phyloP scores from a whole-genome alignment of 2,113 vertebrate genomes.

The Scytalopus superciliaris region DNA sequence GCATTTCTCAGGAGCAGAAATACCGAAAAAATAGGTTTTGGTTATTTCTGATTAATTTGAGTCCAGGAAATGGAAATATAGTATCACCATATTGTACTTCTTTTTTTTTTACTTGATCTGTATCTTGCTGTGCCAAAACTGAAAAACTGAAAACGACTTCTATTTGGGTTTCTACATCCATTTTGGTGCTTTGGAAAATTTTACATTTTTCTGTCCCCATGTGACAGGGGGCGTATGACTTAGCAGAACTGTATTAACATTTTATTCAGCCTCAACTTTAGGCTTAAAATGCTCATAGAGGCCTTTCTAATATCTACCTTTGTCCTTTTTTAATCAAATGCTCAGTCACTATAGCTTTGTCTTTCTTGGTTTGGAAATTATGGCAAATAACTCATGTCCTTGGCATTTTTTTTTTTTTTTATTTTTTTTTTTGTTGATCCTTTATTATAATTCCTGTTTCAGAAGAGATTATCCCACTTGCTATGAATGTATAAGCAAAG shows the following conservation, averaged over 20 bases:
- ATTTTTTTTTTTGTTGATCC: neutral
- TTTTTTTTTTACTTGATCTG: neutral
- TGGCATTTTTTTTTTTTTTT: too few species aligned
- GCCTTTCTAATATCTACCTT: neutral
- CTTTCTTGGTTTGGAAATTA: neutral
- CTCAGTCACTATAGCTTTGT: neutral
- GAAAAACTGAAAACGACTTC: neutral
- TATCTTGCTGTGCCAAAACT: neutral
- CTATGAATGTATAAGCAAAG: neutral
- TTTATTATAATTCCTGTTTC: conserved; percentile 9
- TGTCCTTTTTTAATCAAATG: neutral
- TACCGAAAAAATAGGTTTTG: neutral
- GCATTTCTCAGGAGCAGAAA: neutral
- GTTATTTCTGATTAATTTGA: neutral
- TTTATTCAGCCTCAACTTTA: neutral
- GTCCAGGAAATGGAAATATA: neutral
- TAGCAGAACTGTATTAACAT: neutral
- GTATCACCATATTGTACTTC: neutral
- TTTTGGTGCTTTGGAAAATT: neutral
- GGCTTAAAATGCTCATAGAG: neutral
- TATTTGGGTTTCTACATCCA: neutral
- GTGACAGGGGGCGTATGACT: neutral
- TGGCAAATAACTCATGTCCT: neutral
- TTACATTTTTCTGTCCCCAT: neutral
- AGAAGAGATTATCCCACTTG: conserved; percentile 8